phyloP scores from a whole-genome alignment of 1,140 invertebrate species.

The Drosophila fuyamai region DNA sequence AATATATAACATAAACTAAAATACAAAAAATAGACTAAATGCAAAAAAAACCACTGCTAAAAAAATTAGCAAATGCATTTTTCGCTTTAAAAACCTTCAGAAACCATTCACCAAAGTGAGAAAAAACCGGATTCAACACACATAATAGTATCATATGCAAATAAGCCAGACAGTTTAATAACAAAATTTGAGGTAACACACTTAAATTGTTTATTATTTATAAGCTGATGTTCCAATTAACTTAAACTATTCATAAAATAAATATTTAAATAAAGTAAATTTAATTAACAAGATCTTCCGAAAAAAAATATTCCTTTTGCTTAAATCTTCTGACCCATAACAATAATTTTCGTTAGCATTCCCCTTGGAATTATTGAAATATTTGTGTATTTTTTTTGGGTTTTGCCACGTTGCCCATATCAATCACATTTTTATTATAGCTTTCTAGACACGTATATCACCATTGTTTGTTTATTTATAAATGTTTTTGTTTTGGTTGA shows the following conservation, averaged over 20 bases:
- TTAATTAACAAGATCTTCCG: neutral
- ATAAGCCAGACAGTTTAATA: neutral
- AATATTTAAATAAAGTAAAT: neutral
- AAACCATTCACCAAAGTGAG: neutral
- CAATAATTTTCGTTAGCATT: neutral
- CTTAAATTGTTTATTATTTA: neutral
- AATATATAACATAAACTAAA: slow-evolving; percentile 1
- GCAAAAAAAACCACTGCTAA: neutral
- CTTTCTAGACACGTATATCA: slow-evolving; percentile 4
- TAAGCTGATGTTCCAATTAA: neutral
- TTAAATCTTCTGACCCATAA: neutral
- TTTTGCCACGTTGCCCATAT: slow-evolving; percentile 24
- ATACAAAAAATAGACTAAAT: neutral
- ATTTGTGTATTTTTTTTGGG: neutral
- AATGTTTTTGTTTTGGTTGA: slow-evolving; percentile 16
- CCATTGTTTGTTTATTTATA: slow-evolving; percentile 47
- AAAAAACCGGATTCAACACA: slow-evolving; percentile 1
- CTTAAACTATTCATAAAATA: neutral
- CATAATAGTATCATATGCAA: slow-evolving; percentile 4
- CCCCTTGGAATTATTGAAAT: neutral
- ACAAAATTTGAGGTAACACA: neutral
- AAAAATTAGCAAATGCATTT: neutral
- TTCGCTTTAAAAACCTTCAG: neutral
- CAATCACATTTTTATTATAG: slow-evolving; percentile 55
- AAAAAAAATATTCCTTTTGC: neutral